Base-by-base conservation (phyloP, 2,888 invertebrate genomes). In the Tortricodes alternella region DNA sequence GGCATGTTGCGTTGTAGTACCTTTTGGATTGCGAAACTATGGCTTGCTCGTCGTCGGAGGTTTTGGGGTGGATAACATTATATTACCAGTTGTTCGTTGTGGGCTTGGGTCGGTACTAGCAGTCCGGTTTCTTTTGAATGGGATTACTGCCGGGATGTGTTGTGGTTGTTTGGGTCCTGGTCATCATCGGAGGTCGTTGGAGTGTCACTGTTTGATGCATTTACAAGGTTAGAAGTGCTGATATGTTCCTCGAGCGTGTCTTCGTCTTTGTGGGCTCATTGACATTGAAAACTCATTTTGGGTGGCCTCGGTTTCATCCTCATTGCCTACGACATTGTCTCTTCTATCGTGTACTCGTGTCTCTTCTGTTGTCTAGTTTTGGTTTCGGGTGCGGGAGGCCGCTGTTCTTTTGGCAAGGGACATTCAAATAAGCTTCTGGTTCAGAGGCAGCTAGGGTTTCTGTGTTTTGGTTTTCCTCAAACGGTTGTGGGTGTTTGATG, bases 161-260 rank as follows among this genome's bases (percentile, higher is more conserved):
- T 41, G 24, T 23, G 24, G 15, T 24, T 9, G 8, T 13, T 41
- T 13, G 15, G 11, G 6, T 24, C 7, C 15, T 41, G 8, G 7
- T 41, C 24, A 16, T 41, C 24, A n/a, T 24, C 41, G 11, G 41
- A 41, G 41, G 24, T 41, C n/a, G n/a, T n/a, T n/a, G n/a, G n/a
- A n/a, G n/a, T n/a, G n/a, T n/a, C n/a, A n/a, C n/a, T n/a, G n/a
- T n/a, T n/a, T n/a, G n/a, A n/a, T n/a, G n/a, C n/a, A n/a, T n/a
- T n/a, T n/a, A n/a, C n/a, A n/a, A n/a, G n/a, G n/a, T n/a, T n/a
- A n/a, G n/a, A n/a, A n/a, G n/a, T n/a, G n/a, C n/a, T n/a, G n/a
- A n/a, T n/a, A n/a, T n/a, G n/a, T n/a, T n/a, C n/a, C n/a, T n/a
- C n/a, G n/a, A n/a, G n/a, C n/a, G n/a, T n/a, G n/a, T n/a, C n/a